These are phyloP conservation scores for Rhineura floridana DNA, from an alignment of 2,113 vertebrate genomes.

Conservation along the genomic window DNA sequence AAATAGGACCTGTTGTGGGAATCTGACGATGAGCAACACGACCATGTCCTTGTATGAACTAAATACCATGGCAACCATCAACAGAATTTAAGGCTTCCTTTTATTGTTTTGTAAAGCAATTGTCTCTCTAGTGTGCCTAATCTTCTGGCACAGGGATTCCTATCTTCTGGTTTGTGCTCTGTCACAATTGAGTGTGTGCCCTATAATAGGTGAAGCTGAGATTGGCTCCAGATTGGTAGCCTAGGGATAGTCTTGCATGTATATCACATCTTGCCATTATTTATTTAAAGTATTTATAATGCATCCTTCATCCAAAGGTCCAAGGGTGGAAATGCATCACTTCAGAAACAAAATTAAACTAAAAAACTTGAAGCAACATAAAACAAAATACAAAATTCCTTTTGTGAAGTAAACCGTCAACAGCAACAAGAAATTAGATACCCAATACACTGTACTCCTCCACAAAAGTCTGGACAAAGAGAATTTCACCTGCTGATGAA, in stretches of 20 bases:
- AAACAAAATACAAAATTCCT: too few species aligned
- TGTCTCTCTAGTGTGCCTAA: neutral
- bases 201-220: neutral
- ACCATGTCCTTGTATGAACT: constrained; percentile 1
- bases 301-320: too few species aligned
- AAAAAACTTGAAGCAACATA: too few species aligned
- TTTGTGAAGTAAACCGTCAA: too few species aligned
- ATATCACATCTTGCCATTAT: neutral
- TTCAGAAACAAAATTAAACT: too few species aligned
- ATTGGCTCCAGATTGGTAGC: neutral
- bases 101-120: neutral
- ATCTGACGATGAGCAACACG: neutral
- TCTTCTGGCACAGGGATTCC: neutral
- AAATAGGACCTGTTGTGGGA: constrained; percentile 2
- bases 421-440: too few species aligned
- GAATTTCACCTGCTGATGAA: too few species aligned
- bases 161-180: neutral
- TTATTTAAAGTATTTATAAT: too few species aligned
- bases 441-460: too few species aligned
- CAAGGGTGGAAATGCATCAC: too few species aligned
- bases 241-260: neutral
- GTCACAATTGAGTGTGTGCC: neutral
- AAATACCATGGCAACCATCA: neutral
- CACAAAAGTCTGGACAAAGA: too few species aligned
- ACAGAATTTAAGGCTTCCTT: neutral